Evolutionary conservation across 2,888 invertebrate species (phyloP).

Genomic region (Cheilosia urbana): DNA sequence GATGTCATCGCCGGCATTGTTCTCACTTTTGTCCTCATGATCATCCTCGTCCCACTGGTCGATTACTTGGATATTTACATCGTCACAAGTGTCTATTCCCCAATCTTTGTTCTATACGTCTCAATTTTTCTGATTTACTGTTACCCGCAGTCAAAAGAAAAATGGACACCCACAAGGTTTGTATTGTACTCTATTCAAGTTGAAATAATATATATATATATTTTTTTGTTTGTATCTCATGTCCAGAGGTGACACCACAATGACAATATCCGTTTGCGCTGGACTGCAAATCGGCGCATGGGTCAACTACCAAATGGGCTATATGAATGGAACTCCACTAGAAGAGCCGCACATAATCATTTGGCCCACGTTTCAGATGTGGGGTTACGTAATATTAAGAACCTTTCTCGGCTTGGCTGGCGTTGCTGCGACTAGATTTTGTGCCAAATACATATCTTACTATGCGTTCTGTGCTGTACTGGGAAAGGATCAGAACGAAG

Average conservation of each 20-base stretch:
- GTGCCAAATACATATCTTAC: constrained; percentile 89
- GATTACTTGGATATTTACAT: constrained; percentile 90
- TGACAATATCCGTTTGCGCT: constrained; percentile 92
- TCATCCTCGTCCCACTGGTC: constrained; percentile 89
- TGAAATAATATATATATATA: not conserved
- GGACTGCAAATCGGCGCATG: constrained; percentile 92
- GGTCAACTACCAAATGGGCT: constrained; percentile 93
- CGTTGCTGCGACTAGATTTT: constrained; percentile 88
- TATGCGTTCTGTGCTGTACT: constrained; percentile 89
- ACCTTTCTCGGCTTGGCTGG: constrained; percentile 91
- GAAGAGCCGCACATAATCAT: constrained; percentile 91
- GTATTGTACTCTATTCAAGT: constrained; percentile 1
- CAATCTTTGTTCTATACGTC: constrained; percentile 86
- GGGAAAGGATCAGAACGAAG: constrained; percentile 87
- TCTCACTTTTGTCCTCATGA: constrained; percentile 88
- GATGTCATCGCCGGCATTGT: constrained; percentile 92
- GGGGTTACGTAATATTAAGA: constrained; percentile 88
- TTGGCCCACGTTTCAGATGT: constrained; percentile 91
- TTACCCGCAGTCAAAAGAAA: constrained; percentile 90
- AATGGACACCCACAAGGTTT: constrained; percentile 95
- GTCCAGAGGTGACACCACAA: constrained; percentile 94
- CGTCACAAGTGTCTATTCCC: constrained; percentile 87
- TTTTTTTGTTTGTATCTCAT: not conserved
- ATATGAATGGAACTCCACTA: constrained; percentile 85
- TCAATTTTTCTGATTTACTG: constrained; percentile 89